A percentile compares a stretch with the other conserved stretches of the same genome.
These are phyloP conservation scores for Neodiprion lecontei DNA, from an alignment of 1,140 invertebrate genomes.

Conservation along the genomic window DNA sequence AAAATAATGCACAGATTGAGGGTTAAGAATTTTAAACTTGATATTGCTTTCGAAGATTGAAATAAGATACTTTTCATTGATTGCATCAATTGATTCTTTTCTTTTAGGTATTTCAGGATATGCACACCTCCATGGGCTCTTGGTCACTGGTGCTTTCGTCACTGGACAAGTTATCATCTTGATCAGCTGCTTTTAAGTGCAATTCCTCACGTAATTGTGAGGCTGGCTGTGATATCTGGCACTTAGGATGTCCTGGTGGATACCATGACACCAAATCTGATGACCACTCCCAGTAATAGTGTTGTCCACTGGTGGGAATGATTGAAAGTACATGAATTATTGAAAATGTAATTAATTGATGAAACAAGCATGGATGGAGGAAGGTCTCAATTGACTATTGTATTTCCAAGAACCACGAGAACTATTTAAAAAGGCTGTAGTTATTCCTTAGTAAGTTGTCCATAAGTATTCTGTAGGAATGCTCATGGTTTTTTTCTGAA, in stretches of 20 bases:
- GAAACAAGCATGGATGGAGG: too few species aligned
- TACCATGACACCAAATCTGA: slow-evolving; percentile 95
- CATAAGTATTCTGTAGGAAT: too few species aligned
- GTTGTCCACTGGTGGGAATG: slow-evolving; percentile 70
- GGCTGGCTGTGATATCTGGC: slow-evolving; percentile 80
- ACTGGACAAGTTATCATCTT: slow-evolving; percentile 58
- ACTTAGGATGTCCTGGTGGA: slow-evolving; percentile 90
- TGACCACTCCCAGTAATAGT: slow-evolving; percentile 94
- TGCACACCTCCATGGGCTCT: slow-evolving; percentile 55
- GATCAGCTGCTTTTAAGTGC: slow-evolving; percentile 59
- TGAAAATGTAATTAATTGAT: neutral
- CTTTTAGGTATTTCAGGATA: neutral
- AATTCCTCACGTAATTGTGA: slow-evolving; percentile 79
- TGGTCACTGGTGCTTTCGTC: slow-evolving; percentile 56
- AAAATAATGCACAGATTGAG: too few species aligned
- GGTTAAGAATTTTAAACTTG: too few species aligned
- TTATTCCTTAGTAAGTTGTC: too few species aligned
- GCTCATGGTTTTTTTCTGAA: too few species aligned
- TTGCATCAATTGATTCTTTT: too few species aligned
- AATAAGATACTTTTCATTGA: too few species aligned
- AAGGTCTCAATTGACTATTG: too few species aligned
- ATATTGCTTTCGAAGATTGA: too few species aligned
- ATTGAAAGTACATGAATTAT: slow-evolving; percentile 8
- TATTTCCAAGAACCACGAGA: too few species aligned
- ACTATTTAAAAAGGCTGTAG: slow-evolving; percentile 5